Percentiles rank a stretch among this genome's conserved stretches.
These are phyloP conservation scores for Pediacus dermestoides DNA, from an alignment of 2,888 invertebrate genomes.

Conservation along the genomic window DNA sequence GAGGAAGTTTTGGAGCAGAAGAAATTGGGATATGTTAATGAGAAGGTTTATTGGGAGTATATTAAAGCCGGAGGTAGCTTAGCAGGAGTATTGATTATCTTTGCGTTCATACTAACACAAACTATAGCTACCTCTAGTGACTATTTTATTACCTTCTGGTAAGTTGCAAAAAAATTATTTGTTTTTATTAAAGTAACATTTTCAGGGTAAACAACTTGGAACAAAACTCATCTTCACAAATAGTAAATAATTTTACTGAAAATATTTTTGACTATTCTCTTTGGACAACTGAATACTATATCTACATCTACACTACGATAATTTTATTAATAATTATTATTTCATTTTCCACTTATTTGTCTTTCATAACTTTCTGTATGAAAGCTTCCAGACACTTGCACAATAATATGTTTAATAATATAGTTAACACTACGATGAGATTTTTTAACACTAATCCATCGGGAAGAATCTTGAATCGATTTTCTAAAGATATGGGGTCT, in stretches of 20 bases:
- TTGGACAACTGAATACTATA: constrained; percentile 34
- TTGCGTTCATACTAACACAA: not conserved
- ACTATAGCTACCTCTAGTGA: not conserved
- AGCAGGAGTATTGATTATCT: constrained; percentile 3
- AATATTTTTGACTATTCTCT: no score
- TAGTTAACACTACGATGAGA: constrained; percentile 58
- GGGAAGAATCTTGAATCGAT: constrained; percentile 61
- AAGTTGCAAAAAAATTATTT: not conserved
- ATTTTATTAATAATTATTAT: constrained; percentile 42
- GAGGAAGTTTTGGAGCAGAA: constrained; percentile 55
- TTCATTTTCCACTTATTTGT: constrained; percentile 43
- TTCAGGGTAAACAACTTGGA: constrained; percentile 39
- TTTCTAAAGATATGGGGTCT: constrained; percentile 64
- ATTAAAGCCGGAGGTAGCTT: constrained; percentile 67
- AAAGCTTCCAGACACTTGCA: constrained; percentile 55
- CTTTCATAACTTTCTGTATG: constrained; percentile 54
- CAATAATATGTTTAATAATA: constrained; percentile 48
- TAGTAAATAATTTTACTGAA: constrained; percentile 7
- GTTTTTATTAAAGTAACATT: constrained; percentile 6
- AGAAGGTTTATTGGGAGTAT: constrained; percentile 62
- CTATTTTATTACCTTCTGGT: constrained; percentile 8
- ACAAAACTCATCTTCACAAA: constrained; percentile 26
- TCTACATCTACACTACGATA: constrained; percentile 41
- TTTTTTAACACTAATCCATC: constrained; percentile 66
- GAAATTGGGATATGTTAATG: constrained; percentile 55